Evolutionary conservation across 1,140 invertebrate genomes (phyloP).

Genomic region (Heliconius congener): DNA sequence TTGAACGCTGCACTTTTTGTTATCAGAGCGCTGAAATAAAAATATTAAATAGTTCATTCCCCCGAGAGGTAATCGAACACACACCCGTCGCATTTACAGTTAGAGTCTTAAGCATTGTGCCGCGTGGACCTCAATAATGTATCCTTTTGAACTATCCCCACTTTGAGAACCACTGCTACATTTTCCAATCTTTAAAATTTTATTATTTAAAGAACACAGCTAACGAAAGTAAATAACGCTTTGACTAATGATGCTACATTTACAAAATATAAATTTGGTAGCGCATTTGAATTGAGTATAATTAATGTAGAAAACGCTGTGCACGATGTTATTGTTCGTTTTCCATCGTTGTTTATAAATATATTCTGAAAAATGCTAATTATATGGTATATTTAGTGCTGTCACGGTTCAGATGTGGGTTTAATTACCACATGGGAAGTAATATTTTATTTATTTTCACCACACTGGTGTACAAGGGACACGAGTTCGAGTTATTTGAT

Average conservation of each 20-base stretch:
- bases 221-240: constrained; percentile 30
- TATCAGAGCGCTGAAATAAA: no score
- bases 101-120: neutral
- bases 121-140: no score
- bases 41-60: no score
- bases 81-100: neutral
- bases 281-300: constrained; percentile 25
- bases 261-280: constrained; percentile 32
- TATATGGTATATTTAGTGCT: neutral
- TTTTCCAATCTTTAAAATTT: neutral
- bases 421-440: no score
- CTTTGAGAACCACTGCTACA: constrained; percentile 8
- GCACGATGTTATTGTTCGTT: neutral
- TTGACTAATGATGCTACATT: constrained; percentile 35
- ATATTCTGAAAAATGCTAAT: neutral
- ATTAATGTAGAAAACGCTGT: constrained; percentile 26
- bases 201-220: constrained; percentile 20
- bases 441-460: no score
- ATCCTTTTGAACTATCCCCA: neutral
- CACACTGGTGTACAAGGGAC: no score
- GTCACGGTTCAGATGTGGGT: no score
- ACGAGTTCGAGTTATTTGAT: no score
- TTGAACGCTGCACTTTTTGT: no score
- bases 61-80: neutral
- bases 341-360: neutral